Percentiles rank a stretch among this genome's conserved stretches.
phyloP scores from a whole-genome alignment of 1,140 invertebrate genomes.

The Oryzaephilus surinamensis region DNA sequence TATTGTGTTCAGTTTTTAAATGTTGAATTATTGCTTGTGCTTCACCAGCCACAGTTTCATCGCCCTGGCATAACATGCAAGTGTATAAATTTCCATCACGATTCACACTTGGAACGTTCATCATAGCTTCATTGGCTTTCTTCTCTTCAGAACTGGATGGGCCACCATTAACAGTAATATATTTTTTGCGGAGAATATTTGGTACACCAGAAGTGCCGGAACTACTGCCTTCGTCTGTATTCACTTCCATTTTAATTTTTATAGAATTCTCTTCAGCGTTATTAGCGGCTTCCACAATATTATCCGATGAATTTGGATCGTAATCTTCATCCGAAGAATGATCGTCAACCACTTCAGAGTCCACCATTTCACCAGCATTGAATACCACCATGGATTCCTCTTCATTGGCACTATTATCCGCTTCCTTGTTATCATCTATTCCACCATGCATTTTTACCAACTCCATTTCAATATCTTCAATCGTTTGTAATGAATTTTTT shows the following conservation, averaged over 20 bases:
- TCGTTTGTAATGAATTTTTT: conserved; percentile 19
- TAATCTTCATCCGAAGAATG: conserved; percentile 26
- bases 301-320: conserved; percentile 16
- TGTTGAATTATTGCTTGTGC: conserved; percentile 50
- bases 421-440: conserved; percentile 12
- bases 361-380: conserved; percentile 14
- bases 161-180: conserved; percentile 15
- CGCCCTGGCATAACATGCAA: conserved; percentile 48
- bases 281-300: conserved; percentile 11
- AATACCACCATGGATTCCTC: conserved; percentile 1
- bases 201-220: conserved; percentile 1
- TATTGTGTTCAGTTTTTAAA: conserved; percentile 47
- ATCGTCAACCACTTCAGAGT: conserved; percentile 23
- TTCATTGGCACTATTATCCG: conserved; percentile 2
- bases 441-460: conserved; percentile 29
- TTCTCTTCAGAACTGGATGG: conserved; percentile 7
- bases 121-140: conserved; percentile 7
- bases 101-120: too few relatives aligned
- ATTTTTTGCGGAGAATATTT: conserved; percentile 8
- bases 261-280: conserved; percentile 7
- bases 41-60: conserved; percentile 38
- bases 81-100: conserved; percentile 40
- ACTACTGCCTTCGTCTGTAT: background rate
- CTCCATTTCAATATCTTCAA: conserved; percentile 32
- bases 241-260: conserved; percentile 5